These are phyloP conservation scores for Lepidurus arcticus DNA, from an alignment of 1,140 invertebrate genomes.

Conservation along the genomic window DNA sequence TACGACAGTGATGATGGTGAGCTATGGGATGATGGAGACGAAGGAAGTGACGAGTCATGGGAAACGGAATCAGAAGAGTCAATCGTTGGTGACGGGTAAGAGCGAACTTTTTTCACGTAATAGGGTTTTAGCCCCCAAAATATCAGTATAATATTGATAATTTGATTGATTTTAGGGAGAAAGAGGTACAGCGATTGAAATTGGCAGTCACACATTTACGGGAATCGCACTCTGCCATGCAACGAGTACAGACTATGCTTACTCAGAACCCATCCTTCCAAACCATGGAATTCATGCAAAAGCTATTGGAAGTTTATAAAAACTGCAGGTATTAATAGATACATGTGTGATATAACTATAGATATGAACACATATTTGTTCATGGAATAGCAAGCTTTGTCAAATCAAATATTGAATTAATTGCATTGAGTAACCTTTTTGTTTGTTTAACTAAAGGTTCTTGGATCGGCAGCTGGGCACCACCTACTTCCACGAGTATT, in stretches of 20 bases:
- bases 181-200: conserved; percentile 53
- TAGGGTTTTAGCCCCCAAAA: conserved; percentile 26
- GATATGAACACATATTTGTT: neutral
- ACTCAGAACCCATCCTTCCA: conserved; percentile 63
- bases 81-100: conserved; percentile 34
- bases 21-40: conserved; percentile 60
- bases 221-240: conserved; percentile 64
- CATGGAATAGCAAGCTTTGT: neutral
- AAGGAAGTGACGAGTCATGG: conserved; percentile 58
- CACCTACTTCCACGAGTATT: conserved; percentile 73
- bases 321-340: conserved; percentile 60
- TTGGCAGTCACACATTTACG: conserved; percentile 63
- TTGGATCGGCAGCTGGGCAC: conserved; percentile 78
- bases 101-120: neutral
- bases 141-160: neutral
- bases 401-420: neutral
- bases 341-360: neutral
- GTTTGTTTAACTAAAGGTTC: conserved; percentile 46
- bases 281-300: conserved; percentile 67
- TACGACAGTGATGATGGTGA: conserved; percentile 73
- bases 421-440: neutral
- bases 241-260: conserved; percentile 66
- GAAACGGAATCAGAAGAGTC: conserved; percentile 57
- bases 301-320: conserved; percentile 73
- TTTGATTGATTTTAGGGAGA: neutral